Conservation (phyloP, 2,797 vertebrate species). For the Fistularia commersonii region DNA sequence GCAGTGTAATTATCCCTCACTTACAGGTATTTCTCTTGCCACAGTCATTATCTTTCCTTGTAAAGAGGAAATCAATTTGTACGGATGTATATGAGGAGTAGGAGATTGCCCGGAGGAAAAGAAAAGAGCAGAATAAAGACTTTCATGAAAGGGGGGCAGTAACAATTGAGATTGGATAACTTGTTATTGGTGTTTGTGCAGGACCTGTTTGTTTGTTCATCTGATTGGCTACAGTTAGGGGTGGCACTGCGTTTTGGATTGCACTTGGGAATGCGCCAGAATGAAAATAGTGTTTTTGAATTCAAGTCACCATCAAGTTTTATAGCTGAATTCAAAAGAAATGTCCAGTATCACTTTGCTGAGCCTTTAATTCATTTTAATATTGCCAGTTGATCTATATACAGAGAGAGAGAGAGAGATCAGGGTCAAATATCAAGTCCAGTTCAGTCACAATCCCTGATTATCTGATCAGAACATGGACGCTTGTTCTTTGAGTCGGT, state of each 20-base stretch:
- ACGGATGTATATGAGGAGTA: constrained; percentile 76
- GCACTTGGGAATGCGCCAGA: too few species aligned
- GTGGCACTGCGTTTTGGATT: too few species aligned
- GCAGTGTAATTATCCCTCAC: constrained; percentile 88
- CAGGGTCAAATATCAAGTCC: too few species aligned
- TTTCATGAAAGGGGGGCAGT: constrained; percentile 61
- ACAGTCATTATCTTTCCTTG: constrained; percentile 79
- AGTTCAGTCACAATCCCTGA: neutral
- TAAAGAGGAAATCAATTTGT: constrained; percentile 82
- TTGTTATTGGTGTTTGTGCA: constrained; percentile 43
- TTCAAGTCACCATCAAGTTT: too few species aligned
- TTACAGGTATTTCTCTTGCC: constrained; percentile 92
- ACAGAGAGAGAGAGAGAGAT: too few species aligned
- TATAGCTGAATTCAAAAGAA: too few species aligned
- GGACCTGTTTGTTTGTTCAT: too few species aligned
- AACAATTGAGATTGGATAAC: constrained; percentile 63
- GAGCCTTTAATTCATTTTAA: too few species aligned
- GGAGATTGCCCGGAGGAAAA: constrained; percentile 65
- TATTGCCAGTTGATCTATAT: too few species aligned
- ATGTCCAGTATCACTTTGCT: too few species aligned
- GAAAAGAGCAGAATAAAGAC: constrained; percentile 46
- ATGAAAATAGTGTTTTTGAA: too few species aligned
- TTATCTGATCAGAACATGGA: constrained; percentile 6
- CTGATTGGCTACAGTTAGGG: neutral
- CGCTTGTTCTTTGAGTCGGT: constrained; percentile 14